Base-by-base conservation (phyloP, 35 echinoderm and acorn worm genomes). In the Heliocidaris tuberculata region DNA sequence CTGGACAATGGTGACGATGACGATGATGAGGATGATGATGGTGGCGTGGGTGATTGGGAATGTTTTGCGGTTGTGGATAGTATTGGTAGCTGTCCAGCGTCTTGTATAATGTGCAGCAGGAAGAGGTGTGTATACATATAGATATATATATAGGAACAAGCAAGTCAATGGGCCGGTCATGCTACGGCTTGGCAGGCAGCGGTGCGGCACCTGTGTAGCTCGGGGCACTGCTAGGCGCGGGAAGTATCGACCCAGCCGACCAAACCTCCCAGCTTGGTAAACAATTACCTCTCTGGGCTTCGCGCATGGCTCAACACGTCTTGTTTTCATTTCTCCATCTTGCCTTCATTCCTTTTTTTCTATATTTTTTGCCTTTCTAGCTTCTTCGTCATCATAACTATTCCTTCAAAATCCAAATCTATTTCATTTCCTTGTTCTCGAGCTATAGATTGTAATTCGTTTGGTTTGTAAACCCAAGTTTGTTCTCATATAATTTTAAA, bases 201-300 rank as follows among this genome's bases (percentile, higher is more conserved):
- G 31, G 31, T 32, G 31, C 87, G 91, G 50, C 91, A 93, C 91
- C 91, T 93, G 91, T 59, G 50, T 59, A 59, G 48, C 91, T 93
- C 48, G 31, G n/a, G 50, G 91, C 91, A 93, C 16, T 93, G 50
- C 50, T 48, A 30, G 48, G 47, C 91, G 47, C 91, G 91, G 48
- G 17, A 48, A 89, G 48, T 30, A 93, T 93, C 91, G 91, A 93
- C 91, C 91, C 91, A 31, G 31, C 50, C 91, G 91, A 59, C 48
- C 47, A 49, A 93, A 93, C 91, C 16, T 56, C n/a, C 31, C 91
- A 93, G 91, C 91, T 93, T 93, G 29, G 91, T 93, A 93, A 93
- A 93, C 91, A 93, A 93, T 93, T 93, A 27, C 91, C 13, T 59
- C 47, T 35, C 29, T 2, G 50, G 87, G 87, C 48, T 52, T 59